Base-by-base conservation (phyloP, 2,113 vertebrate genomes). In the Campylomormyrus tamandua region DNA sequence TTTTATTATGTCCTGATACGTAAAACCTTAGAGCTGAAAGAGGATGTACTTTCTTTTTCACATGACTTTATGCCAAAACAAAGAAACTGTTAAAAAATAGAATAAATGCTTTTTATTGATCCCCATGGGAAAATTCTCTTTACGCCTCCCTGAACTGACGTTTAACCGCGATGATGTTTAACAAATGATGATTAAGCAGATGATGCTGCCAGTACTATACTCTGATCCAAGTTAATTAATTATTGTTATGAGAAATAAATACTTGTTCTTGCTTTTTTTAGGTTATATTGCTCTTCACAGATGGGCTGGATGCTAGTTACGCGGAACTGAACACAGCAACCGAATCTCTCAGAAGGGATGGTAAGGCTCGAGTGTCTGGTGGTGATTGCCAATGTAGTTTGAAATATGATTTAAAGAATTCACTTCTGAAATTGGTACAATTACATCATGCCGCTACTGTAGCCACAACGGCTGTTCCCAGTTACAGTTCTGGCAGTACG, bases 231-330 rank as follows among this genome's bases (percentile, higher is more conserved):
- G 31, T 39, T 77, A 77, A 31, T 77, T 77, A 77, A 31, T 77
- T 35, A 77, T 17, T 77, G 35, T 19, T 77, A 77, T 17, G 39
- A 77, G 70, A 77, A 77, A 77, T 74, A 42, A 42, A 42, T 8
- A 35, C 42, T 42, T 35, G 1, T n/a, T 42, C 35, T 80, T 42
- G 35, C 10, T 80, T 53, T 89, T 89, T 89, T 46, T 39, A 89
- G 88, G 66, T 89, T n/a, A 80, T 80, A 48, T 27, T 89, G 31
- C 74, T 89, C 70, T 89, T 89, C 48, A 89, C 88, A 24, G 70
- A 89, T 53, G 88, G 88, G n/a, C 66, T 89, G 70, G 88, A 89
- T 52, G 88, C n/a, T 9, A 80, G 24, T 11, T 2, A 42, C 1
- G 4, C 17, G 4, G 53, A 88, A 45, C 87, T 88, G 53, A 45